Conservation (phyloP, 1,140 invertebrate species). For the Neotoxoptera formosana region DNA sequence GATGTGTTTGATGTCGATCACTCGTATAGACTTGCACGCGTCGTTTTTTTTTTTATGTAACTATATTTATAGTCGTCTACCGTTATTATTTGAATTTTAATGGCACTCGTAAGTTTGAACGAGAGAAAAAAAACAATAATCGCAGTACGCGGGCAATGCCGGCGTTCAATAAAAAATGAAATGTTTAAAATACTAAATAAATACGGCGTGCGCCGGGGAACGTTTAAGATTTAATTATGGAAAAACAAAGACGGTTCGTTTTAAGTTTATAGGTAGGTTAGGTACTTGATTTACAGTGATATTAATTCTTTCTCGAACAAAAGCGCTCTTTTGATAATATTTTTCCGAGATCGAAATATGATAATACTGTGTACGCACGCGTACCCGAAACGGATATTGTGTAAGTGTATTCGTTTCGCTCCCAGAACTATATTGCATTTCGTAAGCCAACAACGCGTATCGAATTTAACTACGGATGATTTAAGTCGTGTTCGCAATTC, state of each 20-base stretch:
- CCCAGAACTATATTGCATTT: not conserved
- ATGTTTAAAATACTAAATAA: not conserved
- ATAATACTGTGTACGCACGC: not conserved
- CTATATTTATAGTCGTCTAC: not conserved
- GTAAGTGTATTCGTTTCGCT: not conserved
- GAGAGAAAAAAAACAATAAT: not conserved
- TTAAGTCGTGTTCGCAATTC: not conserved
- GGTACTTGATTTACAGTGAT: not conserved
- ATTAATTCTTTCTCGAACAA: not conserved
- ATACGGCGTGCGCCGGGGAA: not conserved
- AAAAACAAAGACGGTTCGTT: not conserved
- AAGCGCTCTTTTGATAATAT: not conserved
- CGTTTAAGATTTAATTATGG: constrained; percentile 2
- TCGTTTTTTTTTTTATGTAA: not conserved
- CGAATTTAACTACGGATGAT: not conserved
- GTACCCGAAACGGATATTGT: not conserved
- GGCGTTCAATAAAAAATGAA: not conserved
- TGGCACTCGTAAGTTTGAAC: not conserved
- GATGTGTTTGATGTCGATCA: not conserved
- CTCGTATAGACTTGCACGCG: not conserved
- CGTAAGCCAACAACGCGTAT: not conserved
- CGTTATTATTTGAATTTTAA: not conserved
- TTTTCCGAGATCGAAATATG: not conserved
- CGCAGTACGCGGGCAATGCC: not conserved
- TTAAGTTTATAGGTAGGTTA: not conserved